Evolutionary conservation across 2,797 vertebrate genomes (phyloP), one percentile per base, ranked within the genome.

Genomic region (Neostethus bicornis): DNA sequence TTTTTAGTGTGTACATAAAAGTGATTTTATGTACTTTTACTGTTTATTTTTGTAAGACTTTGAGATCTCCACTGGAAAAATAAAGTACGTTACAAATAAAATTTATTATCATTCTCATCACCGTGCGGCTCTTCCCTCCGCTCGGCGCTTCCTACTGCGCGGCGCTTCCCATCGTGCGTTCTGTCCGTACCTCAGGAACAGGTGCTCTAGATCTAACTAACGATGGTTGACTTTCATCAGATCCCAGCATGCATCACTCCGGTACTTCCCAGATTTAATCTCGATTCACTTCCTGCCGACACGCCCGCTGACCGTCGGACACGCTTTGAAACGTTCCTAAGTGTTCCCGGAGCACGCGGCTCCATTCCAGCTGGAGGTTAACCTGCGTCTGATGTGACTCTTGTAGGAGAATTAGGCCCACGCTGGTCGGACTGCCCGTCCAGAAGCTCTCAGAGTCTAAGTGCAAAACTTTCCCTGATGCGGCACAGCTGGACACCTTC

Each of bases 401-500:
- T 38, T 44, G 23, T 3, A n/a, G 3, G 32, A 39, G 38, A 28
- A 51, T 0, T 25, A 38, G 51, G 38, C 16, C 8, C 16, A 19
- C 32, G 24, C 34, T 25, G 2, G 34, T 38, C 38, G 21, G 23
- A 51, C 4, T 19, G 11, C 13, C 28, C 24, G 24, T 56, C 29
- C 52, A 4, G 9, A 14, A 64, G 13, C 2, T 29, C 7, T 25
- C 10, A 38, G 49, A 32, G 28, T 20, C 19, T 39, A 34, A 50
- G 16, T 9, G 35, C n/a, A 13, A 50, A 55, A 29, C 3, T 16
- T 24, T 58, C 4, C 38, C 12, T 39, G 14, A 26, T 2, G 51
- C 17, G 44, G 20, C 13, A 53, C 49, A 24, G 38, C 29, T 37
- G 16, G 35, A 59, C 17, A 25, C 2, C 14, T 17, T 42, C 51